These are phyloP conservation scores for Miltochrista miniata DNA, from an alignment of 2,888 invertebrate species.

Conservation along the genomic window DNA sequence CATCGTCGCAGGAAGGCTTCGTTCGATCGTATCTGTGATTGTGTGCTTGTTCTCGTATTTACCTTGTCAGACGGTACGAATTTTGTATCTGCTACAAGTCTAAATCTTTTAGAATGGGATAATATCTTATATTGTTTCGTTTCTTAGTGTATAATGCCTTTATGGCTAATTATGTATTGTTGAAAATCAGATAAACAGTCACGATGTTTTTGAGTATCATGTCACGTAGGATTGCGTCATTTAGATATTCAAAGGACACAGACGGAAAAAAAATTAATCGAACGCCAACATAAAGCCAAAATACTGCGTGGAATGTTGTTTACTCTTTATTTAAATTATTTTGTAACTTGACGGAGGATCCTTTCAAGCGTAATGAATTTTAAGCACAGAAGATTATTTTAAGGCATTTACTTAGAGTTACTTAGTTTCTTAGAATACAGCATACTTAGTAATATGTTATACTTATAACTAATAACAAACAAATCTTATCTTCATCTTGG, in stretches of 20 bases:
- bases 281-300: conserved; percentile 58
- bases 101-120: too few relatives aligned
- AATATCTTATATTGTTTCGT: too few relatives aligned
- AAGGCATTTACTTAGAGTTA: too few relatives aligned
- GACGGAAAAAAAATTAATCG: conserved; percentile 52
- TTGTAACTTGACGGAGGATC: conserved; percentile 12
- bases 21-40: conserved; percentile 38
- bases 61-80: conserved; percentile 11
- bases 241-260: conserved; percentile 43
- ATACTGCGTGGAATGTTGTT: conserved; percentile 68
- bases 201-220: conserved; percentile 29
- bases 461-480: too few relatives aligned
- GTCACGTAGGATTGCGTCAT: conserved; percentile 63
- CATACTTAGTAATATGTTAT: too few relatives aligned
- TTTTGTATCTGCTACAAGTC: conserved; percentile 2
- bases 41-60: conserved; percentile 25
- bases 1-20: conserved; percentile 58
- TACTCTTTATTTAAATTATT: conserved; percentile 28
- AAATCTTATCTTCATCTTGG: too few relatives aligned
- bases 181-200: conserved; percentile 9
- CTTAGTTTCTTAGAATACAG: too few relatives aligned
- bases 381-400: too few relatives aligned
- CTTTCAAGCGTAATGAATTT: too few relatives aligned
- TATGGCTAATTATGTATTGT: conserved; percentile 14
- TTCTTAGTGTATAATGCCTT: not conserved